These are phyloP conservation scores for Scolopax mira DNA, from an alignment of 2,113 vertebrate species.

Conservation along the genomic window DNA sequence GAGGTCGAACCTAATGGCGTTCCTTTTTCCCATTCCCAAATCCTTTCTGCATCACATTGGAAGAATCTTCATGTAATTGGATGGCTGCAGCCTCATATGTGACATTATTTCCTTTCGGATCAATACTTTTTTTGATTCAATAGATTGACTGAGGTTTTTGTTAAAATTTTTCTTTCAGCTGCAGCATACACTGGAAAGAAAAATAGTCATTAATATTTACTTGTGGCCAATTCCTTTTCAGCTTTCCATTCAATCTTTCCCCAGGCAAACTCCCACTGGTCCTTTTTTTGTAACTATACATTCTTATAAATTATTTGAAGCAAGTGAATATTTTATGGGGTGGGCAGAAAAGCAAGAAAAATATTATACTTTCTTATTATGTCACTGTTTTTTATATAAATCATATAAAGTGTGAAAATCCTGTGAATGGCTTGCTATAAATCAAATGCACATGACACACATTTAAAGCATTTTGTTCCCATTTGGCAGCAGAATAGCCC, in stretches of 20 bases:
- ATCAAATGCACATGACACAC: neutral
- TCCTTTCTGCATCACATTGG: neutral
- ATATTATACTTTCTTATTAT: conserved; percentile 23
- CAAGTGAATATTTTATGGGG: neutral
- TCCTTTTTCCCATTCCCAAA: neutral
- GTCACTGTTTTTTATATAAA: neutral
- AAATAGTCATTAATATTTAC: neutral
- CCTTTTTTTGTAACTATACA: neutral
- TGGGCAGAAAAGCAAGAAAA: neutral
- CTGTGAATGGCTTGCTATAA: neutral
- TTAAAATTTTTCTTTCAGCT: accelerated
- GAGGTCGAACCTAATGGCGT: neutral
- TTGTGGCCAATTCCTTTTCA: neutral
- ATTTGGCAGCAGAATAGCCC: neutral
- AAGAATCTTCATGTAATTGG: neutral
- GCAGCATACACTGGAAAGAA: neutral
- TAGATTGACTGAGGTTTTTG: neutral
- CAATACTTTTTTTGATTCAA: neutral
- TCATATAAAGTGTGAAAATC: conserved; percentile 18
- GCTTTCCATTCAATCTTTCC: neutral
- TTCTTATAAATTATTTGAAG: conserved; percentile 14
- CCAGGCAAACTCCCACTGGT: neutral
- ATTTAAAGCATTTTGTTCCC: neutral
- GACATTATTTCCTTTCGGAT: neutral
- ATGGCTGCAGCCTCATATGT: neutral